These are phyloP conservation scores for Riptortus pedestris DNA, from an alignment of 1,140 invertebrate species.

Conservation along the genomic window DNA sequence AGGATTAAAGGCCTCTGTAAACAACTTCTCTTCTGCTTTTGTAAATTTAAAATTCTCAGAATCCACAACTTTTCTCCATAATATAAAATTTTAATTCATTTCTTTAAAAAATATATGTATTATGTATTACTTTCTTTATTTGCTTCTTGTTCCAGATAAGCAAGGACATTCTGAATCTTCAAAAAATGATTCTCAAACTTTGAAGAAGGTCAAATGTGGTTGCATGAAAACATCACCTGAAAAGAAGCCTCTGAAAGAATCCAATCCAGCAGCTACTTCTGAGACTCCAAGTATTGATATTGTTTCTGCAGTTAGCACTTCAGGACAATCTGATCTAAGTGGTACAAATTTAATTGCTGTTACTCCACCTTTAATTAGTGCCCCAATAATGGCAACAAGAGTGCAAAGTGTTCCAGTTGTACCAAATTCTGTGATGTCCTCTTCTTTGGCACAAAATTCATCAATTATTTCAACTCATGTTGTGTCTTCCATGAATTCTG, in stretches of 20 bases:
- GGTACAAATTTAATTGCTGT: not conserved
- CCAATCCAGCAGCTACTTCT: not conserved
- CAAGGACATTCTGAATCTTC: not conserved
- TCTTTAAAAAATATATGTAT: no score
- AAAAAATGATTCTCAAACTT: not conserved
- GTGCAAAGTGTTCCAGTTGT: not conserved
- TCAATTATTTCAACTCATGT: no score
- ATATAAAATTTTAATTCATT: no score
- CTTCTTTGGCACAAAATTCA: not conserved
- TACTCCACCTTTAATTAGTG: constrained; percentile 6
- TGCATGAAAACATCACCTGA: constrained; percentile 2
- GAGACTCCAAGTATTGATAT: not conserved
- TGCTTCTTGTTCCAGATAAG: no score
- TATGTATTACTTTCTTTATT: no score
- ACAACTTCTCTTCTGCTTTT: no score
- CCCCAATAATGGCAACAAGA: not conserved
- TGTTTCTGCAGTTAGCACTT: not conserved
- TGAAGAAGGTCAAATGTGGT: constrained; percentile 19
- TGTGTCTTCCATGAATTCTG: no score
- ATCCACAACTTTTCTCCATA: no score
- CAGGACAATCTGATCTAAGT: not conserved
- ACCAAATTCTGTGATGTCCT: no score
- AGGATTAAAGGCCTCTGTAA: no score
- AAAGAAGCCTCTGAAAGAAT: constrained; percentile 19
- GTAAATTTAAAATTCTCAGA: no score